phyloP scores from a whole-genome alignment of 30 jellyfish, hydroid and myxozoan genomes.

The Calvadosia cruxmelitensis region DNA sequence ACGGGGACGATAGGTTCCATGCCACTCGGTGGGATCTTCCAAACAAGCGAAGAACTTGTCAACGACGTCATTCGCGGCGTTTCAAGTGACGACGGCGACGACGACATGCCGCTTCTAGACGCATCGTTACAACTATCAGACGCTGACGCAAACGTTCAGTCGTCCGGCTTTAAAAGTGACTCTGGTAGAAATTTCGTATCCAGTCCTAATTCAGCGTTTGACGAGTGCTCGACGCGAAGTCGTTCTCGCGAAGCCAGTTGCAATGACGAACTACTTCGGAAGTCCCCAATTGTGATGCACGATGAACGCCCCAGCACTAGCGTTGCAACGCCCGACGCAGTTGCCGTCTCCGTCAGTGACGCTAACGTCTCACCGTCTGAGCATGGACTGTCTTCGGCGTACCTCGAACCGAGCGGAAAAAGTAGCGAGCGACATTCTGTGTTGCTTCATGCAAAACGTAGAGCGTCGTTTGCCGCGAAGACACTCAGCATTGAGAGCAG shows the following conservation, averaged over 20 bases:
- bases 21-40: too few relatives aligned
- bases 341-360: neutral
- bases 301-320: neutral
- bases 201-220: slow-evolving; percentile 1
- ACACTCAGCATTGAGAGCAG: slow-evolving; percentile 87
- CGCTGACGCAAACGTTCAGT: neutral
- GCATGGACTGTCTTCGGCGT: neutral
- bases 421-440: neutral
- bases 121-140: too few relatives aligned
- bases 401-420: neutral
- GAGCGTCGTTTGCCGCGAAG: slow-evolving; percentile 3
- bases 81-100: neutral
- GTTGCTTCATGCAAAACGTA: neutral
- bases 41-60: too few relatives aligned
- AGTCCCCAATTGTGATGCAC: neutral
- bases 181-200: neutral
- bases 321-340: neutral
- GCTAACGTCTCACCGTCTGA: neutral
- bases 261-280: neutral
- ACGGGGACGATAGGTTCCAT: neutral
- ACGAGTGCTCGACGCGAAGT: neutral
- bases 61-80: neutral
- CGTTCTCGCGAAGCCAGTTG: neutral
- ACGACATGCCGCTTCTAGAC: neutral
- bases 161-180: neutral